Conservation (phyloP, 2,113 vertebrate genomes). For the Sinocyclocheilus rhinocerous region DNA sequence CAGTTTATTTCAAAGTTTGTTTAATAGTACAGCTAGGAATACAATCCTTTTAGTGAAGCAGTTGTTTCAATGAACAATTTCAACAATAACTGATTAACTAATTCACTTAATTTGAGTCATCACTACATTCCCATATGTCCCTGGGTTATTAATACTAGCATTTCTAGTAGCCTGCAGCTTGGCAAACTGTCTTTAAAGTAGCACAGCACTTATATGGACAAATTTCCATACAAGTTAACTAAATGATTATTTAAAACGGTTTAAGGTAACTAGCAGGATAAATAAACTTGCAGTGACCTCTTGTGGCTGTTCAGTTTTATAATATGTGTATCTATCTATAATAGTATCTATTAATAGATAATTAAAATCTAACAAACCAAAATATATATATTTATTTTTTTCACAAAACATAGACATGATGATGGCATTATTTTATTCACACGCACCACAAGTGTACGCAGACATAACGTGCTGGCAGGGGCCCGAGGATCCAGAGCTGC, state of each 20-base stretch:
- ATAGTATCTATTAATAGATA: too few species aligned
- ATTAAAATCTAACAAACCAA: neutral
- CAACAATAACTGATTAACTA: too few species aligned
- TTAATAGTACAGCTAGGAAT: too few species aligned
- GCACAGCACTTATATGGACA: neutral
- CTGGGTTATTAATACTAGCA: neutral
- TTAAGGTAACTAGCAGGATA: neutral
- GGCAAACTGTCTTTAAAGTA: neutral
- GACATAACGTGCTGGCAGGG: slow-evolving; percentile 94
- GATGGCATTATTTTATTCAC: slow-evolving; percentile 25
- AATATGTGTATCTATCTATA: too few species aligned
- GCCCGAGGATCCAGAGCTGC: slow-evolving; percentile 96
- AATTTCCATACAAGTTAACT: neutral
- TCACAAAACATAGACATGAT: neutral
- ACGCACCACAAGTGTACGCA: slow-evolving; percentile 97
- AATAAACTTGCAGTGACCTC: neutral
- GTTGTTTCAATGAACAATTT: too few species aligned
- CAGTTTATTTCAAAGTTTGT: too few species aligned
- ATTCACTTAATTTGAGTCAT: too few species aligned
- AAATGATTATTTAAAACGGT: neutral
- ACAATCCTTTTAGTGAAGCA: too few species aligned
- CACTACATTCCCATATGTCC: neutral
- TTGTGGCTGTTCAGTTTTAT: neutral
- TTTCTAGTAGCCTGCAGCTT: neutral
- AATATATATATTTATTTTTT: too few species aligned